Evolutionary conservation across 1,140 invertebrate genomes (phyloP).

Genomic region (Drosophila nannoptera): DNA sequence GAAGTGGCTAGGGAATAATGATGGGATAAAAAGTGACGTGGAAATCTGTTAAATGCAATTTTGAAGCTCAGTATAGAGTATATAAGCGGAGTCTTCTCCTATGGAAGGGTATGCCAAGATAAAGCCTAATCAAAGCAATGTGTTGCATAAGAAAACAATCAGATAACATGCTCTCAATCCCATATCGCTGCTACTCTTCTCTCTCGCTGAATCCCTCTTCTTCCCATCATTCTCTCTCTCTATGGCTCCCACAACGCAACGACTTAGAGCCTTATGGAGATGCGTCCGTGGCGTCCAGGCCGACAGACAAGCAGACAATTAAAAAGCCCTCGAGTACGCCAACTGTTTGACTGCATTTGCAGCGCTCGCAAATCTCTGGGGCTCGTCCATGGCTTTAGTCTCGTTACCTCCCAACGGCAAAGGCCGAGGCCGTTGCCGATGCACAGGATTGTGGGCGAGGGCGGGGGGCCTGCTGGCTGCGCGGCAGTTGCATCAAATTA

Average conservation of each 20-base stretch:
- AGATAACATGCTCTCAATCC: conserved; percentile 18
- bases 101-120: conserved; percentile 26
- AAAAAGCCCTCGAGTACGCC: conserved; percentile 67
- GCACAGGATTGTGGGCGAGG: not conserved
- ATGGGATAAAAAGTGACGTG: not conserved
- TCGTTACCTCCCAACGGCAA: conserved; percentile 36
- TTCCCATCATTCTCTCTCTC: conserved; percentile 4
- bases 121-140: conserved; percentile 32
- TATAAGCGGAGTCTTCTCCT: not conserved
- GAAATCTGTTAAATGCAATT: too few relatives aligned
- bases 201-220: not conserved
- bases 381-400: conserved; percentile 66
- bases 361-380: conserved; percentile 49
- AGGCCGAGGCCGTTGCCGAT: conserved; percentile 13
- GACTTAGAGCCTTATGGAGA: conserved; percentile 9
- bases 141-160: conserved; percentile 58
- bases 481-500: conserved; percentile 53
- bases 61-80: too few relatives aligned
- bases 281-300: conserved; percentile 5
- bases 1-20: not conserved
- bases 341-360: conserved; percentile 62
- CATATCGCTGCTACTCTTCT: too few relatives aligned
- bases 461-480: not conserved
- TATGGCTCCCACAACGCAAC: not conserved
- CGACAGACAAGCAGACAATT: conserved; percentile 60